Evolutionary conservation across 2,113 vertebrate genomes (phyloP).

Genomic region (Sinocyclocheilus rhinocerous): DNA sequence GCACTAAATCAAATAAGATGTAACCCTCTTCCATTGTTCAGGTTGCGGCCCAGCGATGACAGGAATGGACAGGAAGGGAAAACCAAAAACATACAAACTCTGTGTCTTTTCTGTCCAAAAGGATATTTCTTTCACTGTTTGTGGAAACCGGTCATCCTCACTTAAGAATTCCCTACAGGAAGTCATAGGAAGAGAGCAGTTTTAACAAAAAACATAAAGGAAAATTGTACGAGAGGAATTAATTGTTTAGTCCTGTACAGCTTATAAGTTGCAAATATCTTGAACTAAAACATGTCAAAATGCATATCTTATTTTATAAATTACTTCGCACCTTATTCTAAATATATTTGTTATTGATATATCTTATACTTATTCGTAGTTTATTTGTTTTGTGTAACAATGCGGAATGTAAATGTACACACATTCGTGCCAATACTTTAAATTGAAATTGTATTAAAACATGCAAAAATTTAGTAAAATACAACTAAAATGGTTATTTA

Average conservation of each 20-base stretch:
- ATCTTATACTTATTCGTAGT: too few relatives aligned
- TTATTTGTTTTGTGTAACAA: too few relatives aligned
- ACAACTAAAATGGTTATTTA: too few relatives aligned
- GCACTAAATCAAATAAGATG: constrained; percentile 40
- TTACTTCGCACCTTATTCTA: background rate
- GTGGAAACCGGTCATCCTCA: constrained; percentile 27
- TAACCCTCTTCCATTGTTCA: constrained; percentile 22
- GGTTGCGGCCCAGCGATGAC: constrained; percentile 10
- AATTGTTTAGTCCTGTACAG: too few relatives aligned
- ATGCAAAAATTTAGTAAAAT: too few relatives aligned
- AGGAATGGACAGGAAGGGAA: constrained; percentile 5
- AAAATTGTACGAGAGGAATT: background rate
- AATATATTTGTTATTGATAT: too few relatives aligned
- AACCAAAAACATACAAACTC: constrained; percentile 12
- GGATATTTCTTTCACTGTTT: constrained; percentile 14
- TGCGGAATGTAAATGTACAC: too few relatives aligned
- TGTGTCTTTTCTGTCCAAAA: constrained; percentile 29
- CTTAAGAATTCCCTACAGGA: background rate
- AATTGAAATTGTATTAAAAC: too few relatives aligned
- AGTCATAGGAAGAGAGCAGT: background rate
- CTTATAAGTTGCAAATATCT: too few relatives aligned
- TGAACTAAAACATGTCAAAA: background rate
- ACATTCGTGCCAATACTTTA: too few relatives aligned
- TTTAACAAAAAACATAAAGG: background rate
- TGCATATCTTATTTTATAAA: background rate